phyloP scores from a whole-genome alignment of 1,140 invertebrate species.

The Tigriopus japonicus region DNA sequence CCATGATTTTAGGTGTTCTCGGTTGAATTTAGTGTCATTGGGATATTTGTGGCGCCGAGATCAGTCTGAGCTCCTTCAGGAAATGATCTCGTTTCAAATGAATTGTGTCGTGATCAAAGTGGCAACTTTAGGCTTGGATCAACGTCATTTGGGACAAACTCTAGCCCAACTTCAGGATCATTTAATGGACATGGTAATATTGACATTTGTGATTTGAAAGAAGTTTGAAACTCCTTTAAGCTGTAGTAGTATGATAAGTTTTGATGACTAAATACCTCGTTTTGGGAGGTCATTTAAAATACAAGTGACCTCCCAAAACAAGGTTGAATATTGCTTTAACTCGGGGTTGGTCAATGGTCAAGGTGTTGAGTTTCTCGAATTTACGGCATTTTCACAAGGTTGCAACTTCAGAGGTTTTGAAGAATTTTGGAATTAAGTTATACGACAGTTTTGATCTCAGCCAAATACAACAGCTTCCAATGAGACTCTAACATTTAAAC shows the following conservation, averaged over 20 bases:
- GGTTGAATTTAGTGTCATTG: constrained; percentile 67
- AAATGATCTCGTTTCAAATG: constrained; percentile 85
- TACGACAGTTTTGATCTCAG: no score
- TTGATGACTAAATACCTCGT: not conserved
- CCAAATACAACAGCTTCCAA: no score
- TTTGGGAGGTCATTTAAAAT: no score
- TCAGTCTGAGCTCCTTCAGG: constrained; percentile 79
- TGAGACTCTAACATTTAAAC: no score
- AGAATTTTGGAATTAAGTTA: no score
- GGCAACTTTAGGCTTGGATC: constrained; percentile 60
- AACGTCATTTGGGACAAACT: not conserved
- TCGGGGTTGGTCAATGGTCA: no score
- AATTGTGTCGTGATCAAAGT: constrained; percentile 93
- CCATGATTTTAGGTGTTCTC: constrained; percentile 45
- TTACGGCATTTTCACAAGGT: no score
- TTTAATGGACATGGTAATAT: constrained; percentile 2
- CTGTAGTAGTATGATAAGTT: no score
- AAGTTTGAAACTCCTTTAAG: not conserved
- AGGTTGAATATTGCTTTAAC: no score
- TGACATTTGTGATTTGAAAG: not conserved
- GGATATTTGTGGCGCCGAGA: constrained; percentile 86
- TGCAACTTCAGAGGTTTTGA: no score
- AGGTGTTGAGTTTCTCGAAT: no score
- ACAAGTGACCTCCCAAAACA: constrained; percentile 11
- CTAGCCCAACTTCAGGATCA: not conserved